Conservation (phyloP, 2,113 vertebrate genomes). For the Campylomormyrus numenius region DNA sequence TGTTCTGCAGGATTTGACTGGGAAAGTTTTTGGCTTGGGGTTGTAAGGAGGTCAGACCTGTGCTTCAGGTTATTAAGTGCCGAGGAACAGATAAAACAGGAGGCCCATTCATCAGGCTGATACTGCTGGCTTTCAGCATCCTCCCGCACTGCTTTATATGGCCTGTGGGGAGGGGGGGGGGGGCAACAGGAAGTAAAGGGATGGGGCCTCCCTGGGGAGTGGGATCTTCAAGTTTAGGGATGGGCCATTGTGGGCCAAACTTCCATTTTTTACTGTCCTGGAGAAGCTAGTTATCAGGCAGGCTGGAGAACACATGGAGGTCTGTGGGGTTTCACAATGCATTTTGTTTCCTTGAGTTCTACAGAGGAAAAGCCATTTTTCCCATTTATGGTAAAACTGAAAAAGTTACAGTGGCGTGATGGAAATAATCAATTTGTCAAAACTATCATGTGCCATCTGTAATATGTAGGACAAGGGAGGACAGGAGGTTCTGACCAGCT, state of each 20-base stretch:
- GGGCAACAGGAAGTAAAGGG: neutral
- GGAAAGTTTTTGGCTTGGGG: constrained; percentile 14
- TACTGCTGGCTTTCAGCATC: neutral
- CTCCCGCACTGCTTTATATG: constrained; percentile 1
- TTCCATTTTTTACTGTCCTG: constrained; percentile 15
- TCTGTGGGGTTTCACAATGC: neutral
- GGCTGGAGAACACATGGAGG: neutral
- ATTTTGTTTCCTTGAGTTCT: constrained; percentile 5
- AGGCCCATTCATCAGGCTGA: constrained; percentile 5
- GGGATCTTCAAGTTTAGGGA: constrained; percentile 15
- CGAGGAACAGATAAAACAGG: constrained; percentile 17
- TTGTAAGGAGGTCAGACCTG: constrained; percentile 13
- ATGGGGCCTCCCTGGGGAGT: neutral
- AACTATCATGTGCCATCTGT: neutral
- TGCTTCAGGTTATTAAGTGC: constrained; percentile 14
- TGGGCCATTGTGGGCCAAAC: neutral
- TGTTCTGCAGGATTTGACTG: constrained; percentile 15
- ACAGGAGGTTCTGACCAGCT: neutral
- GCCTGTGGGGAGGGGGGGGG: constrained; percentile 1
- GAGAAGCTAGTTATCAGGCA: constrained; percentile 5
- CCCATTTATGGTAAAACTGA: neutral
- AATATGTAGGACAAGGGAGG: neutral
- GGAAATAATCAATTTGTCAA: neutral
- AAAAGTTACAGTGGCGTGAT: neutral
- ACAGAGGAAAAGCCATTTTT: neutral